Base-by-base conservation (phyloP, 2,888 invertebrate genomes). In the Rutpela maculata region DNA sequence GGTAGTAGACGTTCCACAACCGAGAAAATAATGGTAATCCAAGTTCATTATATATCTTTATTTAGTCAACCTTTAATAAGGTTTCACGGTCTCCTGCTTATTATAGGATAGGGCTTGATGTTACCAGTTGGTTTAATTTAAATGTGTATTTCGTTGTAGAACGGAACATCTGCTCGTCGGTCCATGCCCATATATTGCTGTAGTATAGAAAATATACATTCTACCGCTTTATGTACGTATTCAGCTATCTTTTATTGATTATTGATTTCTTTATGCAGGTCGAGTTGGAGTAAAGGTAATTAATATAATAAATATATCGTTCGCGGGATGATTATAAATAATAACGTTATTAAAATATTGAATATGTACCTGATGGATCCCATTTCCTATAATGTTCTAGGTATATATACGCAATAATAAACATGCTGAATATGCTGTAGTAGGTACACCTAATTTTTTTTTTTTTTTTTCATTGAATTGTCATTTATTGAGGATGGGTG, bases 11-110 rank as follows among this genome's bases (percentile, higher is more conserved):
- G 43, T 43, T 9, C 50, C n/a, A 50, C 50, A 50, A 43, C 26
- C 22, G 9, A 26, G 31, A 26, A 15, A 26, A 62, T 43, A 19
- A 65, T 43, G 35, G 18, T 18, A 19, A 43, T 35, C 0, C 35
- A 35, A 43, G 38, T 15, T 65, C 22, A 26, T 66, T 67, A 38
- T 67, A 22, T 50, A n/a, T 55, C 38, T 43, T n/a, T 38, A 43
- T 38, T 70, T 15, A 17, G 60, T 19, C 43, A 18, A 60, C 18
- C 18, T 70, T 70, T 70, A 18, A 22, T 59, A 69, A 18, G 60
- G 70, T 43, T 70, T 70, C 70, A 70, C 70, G 70, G 70, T 70
- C 60, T 50, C 70, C 15, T 70, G 70, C 59, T 5, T 35, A 18
- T 69, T 26, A 43, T 43, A 43, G 15, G 31, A 35, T 59, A 43